phyloP scores from a whole-genome alignment of 2,888 invertebrate genomes.

The Acanthoscelides obtectus region DNA sequence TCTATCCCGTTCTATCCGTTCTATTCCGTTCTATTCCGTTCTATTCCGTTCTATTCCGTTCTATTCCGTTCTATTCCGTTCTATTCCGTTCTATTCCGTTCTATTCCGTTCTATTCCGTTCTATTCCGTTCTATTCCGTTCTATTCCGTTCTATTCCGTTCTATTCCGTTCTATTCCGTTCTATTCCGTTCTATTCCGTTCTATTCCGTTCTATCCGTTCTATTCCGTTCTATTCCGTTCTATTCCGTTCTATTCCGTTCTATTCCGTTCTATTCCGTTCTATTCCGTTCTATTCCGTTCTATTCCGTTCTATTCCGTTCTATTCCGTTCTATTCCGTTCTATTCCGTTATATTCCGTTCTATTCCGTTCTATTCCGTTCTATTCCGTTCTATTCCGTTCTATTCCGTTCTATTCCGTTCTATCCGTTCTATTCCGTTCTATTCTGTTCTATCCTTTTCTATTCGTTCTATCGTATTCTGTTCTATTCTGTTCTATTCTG shows the following conservation, averaged over 20 bases:
- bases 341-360: conserved; percentile 9
- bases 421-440: conserved; percentile 2
- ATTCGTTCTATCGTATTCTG: conserved; percentile 4
- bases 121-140: conserved; percentile 5
- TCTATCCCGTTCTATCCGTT: conserved; percentile 5
- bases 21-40: conserved; percentile 4
- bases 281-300: conserved; percentile 10
- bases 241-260: conserved; percentile 8
- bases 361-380: conserved; percentile 10
- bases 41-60: too few relatives aligned
- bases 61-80: conserved; percentile 2
- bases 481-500: conserved; percentile 3
- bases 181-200: conserved; percentile 11
- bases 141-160: conserved; percentile 6
- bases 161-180: conserved; percentile 7
- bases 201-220: conserved; percentile 11
- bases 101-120: background rate
- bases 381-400: conserved; percentile 7
- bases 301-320: conserved; percentile 9
- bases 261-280: conserved; percentile 10
- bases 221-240: conserved; percentile 11
- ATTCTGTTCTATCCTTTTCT: conserved; percentile 6
- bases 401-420: conserved; percentile 7
- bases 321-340: conserved; percentile 9
- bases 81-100: conserved; percentile 5